Evolutionary conservation across 2,113 vertebrate species (phyloP).

Genomic region (Callithrix jacchus): DNA sequence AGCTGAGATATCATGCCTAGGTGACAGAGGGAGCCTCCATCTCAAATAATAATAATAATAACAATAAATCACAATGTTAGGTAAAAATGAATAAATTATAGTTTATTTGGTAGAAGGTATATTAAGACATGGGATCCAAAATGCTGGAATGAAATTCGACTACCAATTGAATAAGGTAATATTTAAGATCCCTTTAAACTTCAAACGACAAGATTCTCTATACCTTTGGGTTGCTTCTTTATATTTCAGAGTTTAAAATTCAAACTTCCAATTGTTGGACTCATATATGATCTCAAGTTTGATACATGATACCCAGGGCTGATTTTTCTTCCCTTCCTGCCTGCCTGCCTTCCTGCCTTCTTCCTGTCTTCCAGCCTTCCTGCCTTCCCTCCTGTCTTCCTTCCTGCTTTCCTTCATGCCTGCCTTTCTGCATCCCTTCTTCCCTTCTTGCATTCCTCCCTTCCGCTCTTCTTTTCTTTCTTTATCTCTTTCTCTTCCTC

Average conservation of each 20-base stretch:
- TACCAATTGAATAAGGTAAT: background rate
- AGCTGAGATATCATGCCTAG: too few relatives aligned
- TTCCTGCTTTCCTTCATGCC: too few relatives aligned
- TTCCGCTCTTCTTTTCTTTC: too few relatives aligned
- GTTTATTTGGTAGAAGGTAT: background rate
- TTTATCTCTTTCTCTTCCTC: too few relatives aligned
- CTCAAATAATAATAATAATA: background rate
- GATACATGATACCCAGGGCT: background rate
- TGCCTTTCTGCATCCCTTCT: fast-evolving
- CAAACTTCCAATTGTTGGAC: background rate
- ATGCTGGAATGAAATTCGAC: background rate
- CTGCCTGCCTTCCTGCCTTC: background rate
- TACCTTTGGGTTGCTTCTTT: background rate
- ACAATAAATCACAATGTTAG: background rate
- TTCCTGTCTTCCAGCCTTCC: background rate
- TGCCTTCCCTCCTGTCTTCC: too few relatives aligned
- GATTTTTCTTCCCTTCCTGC: background rate
- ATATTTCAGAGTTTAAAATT: background rate
- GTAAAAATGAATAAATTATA: background rate
- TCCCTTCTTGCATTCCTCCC: fast-evolving
- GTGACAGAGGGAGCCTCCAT: too few relatives aligned
- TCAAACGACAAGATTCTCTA: background rate
- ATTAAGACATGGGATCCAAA: background rate
- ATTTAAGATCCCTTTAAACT: background rate
- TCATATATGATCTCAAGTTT: background rate